Evolutionary conservation across 1,140 invertebrate genomes (phyloP).

Genomic region (Colletes latitarsis): DNA sequence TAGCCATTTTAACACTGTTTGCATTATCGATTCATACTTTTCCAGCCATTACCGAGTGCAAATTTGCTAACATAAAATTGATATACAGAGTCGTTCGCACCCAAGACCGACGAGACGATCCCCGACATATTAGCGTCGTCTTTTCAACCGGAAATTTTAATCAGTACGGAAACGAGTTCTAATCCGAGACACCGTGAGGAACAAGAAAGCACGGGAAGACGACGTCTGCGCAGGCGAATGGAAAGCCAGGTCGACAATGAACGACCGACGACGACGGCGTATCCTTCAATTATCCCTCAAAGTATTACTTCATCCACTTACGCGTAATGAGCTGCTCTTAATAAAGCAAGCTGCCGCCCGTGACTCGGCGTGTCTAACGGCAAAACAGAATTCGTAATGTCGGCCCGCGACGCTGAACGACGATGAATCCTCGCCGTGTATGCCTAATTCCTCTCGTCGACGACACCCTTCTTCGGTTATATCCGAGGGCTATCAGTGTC

Average conservation of each 20-base stretch:
- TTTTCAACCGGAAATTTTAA: not conserved
- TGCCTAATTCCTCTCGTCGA: not conserved
- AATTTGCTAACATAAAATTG: too few species aligned
- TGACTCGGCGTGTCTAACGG: not conserved
- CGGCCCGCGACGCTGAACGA: not conserved
- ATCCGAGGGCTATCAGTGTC: constrained; percentile 34
- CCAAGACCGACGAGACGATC: too few species aligned
- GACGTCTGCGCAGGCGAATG: not conserved
- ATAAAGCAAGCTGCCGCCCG: not conserved
- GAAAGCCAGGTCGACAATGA: not conserved
- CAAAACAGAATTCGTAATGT: constrained; percentile 18
- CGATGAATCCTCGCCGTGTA: not conserved
- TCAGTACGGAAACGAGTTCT: not conserved
- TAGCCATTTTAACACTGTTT: too few species aligned
- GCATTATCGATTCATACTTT: too few species aligned
- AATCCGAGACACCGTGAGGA: not conserved
- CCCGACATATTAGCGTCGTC: not conserved
- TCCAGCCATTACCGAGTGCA: too few species aligned
- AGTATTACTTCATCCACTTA: not conserved
- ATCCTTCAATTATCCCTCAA: not conserved
- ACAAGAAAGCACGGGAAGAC: not conserved
- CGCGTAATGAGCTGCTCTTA: not conserved
- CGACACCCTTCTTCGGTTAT: not conserved
- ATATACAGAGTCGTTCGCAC: too few species aligned
- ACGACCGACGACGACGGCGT: not conserved